phyloP scores from a whole-genome alignment of 2,797 vertebrate genomes.

The Eleutherodactylus coqui region DNA sequence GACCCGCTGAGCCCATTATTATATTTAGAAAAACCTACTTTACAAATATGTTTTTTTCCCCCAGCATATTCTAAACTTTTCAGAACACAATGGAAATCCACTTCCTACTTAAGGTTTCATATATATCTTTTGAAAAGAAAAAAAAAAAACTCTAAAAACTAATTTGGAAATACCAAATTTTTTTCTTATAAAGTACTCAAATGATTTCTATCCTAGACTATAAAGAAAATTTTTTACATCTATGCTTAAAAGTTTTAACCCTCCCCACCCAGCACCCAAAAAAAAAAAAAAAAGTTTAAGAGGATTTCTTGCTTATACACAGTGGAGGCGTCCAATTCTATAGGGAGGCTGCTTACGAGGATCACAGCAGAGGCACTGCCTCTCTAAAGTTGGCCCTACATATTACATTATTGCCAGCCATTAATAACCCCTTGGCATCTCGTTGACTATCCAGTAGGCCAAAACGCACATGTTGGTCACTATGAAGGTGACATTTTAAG shows the following conservation, averaged over 20 bases:
- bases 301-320: slow-evolving; percentile 11
- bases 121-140: slow-evolving; percentile 15
- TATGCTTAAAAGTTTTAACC: neutral
- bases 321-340: neutral
- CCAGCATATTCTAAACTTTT: slow-evolving; percentile 7
- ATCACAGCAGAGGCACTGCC: neutral
- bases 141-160: slow-evolving; percentile 17
- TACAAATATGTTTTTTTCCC: slow-evolving; percentile 32
- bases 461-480: neutral
- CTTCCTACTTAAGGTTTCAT: neutral
- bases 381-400: neutral
- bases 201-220: slow-evolving; percentile 46
- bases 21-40: slow-evolving; percentile 38
- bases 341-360: neutral
- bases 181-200: slow-evolving; percentile 42
- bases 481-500: neutral
- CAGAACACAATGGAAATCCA: slow-evolving; percentile 2
- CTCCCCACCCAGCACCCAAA: neutral
- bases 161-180: slow-evolving; percentile 41
- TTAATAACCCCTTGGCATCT: neutral
- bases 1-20: slow-evolving; percentile 56
- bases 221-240: slow-evolving; percentile 48
- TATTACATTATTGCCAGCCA: neutral
- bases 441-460: neutral
- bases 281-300: slow-evolving; percentile 12